phyloP scores from a whole-genome alignment of 2,888 invertebrate genomes.

The Drosophila mulleri region DNA sequence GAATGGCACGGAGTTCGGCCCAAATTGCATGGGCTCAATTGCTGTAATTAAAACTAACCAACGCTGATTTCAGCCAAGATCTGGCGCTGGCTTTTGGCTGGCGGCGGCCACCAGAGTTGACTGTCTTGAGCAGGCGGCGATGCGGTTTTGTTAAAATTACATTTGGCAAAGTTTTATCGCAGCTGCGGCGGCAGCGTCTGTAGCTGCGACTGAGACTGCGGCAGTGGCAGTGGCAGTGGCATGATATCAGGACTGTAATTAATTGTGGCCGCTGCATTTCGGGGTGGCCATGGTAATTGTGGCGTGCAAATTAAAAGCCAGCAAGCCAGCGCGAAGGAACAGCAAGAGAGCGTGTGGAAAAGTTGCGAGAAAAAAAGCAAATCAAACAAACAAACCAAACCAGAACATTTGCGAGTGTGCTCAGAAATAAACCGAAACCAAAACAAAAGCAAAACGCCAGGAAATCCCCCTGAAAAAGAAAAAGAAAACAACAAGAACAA shows the following conservation, averaged over 20 bases:
- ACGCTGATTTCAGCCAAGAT: slow-evolving; percentile 69
- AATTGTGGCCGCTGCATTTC: slow-evolving; percentile 80
- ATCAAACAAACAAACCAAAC: slow-evolving; percentile 33
- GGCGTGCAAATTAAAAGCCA: slow-evolving; percentile 81
- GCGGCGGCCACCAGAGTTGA: slow-evolving; percentile 31
- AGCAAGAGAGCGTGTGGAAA: slow-evolving; percentile 58
- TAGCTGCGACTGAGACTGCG: slow-evolving; percentile 38
- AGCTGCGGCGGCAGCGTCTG: slow-evolving; percentile 53
- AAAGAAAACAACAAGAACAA: slow-evolving; percentile 27
- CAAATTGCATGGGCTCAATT: slow-evolving; percentile 81
- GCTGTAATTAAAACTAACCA: slow-evolving; percentile 83
- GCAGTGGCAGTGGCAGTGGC: slow-evolving; percentile 38
- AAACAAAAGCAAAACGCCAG: slow-evolving; percentile 39
- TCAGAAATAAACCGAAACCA: slow-evolving; percentile 54
- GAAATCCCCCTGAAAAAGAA: slow-evolving; percentile 13
- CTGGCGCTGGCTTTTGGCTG: slow-evolving; percentile 30
- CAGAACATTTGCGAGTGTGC: slow-evolving; percentile 59
- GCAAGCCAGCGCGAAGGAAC: slow-evolving; percentile 39
- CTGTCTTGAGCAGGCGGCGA: slow-evolving; percentile 79
- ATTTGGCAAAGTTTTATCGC: slow-evolving; percentile 81
- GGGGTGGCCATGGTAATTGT: slow-evolving; percentile 79
- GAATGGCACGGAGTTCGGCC: slow-evolving; percentile 52
- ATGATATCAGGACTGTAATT: slow-evolving; percentile 78
- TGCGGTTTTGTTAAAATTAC: slow-evolving; percentile 82
- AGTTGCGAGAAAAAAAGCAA: slow-evolving; percentile 41